Conservation (phyloP, 2,113 vertebrate species). For the Phyllostomus discolor region DNA sequence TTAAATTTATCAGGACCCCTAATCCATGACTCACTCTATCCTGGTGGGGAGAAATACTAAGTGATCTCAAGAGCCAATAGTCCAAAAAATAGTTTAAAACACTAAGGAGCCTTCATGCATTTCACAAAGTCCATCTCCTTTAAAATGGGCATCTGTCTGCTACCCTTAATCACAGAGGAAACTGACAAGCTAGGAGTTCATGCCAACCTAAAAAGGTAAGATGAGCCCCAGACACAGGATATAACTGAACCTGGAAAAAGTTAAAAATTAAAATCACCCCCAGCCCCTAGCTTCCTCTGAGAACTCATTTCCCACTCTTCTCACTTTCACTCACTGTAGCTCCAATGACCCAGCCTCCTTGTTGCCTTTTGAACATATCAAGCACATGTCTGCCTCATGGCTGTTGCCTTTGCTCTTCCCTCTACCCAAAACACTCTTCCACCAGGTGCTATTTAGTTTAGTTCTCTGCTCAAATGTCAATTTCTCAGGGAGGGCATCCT, state of each 20-base stretch:
- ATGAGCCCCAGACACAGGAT: background rate
- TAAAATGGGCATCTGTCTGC: background rate
- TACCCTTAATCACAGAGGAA: background rate
- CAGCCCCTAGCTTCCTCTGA: background rate
- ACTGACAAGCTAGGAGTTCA: background rate
- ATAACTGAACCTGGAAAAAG: background rate
- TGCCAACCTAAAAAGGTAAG: background rate
- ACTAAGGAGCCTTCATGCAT: background rate
- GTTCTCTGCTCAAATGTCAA: background rate
- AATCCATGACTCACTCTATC: slow-evolving; percentile 1
- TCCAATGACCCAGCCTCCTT: background rate
- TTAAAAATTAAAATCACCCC: background rate
- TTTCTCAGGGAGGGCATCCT: background rate
- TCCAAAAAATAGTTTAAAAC: background rate
- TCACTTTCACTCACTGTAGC: background rate
- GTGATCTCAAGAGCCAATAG: background rate
- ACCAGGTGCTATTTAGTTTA: background rate
- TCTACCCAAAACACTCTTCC: background rate
- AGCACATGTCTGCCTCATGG: background rate
- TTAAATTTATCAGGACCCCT: background rate
- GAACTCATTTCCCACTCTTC: background rate
- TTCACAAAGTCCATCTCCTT: background rate
- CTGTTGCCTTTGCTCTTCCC: background rate
- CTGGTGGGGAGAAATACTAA: background rate
- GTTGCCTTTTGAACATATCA: background rate